phyloP scores from a whole-genome alignment of 2,797 vertebrate genomes.

The Allobates femoralis region DNA sequence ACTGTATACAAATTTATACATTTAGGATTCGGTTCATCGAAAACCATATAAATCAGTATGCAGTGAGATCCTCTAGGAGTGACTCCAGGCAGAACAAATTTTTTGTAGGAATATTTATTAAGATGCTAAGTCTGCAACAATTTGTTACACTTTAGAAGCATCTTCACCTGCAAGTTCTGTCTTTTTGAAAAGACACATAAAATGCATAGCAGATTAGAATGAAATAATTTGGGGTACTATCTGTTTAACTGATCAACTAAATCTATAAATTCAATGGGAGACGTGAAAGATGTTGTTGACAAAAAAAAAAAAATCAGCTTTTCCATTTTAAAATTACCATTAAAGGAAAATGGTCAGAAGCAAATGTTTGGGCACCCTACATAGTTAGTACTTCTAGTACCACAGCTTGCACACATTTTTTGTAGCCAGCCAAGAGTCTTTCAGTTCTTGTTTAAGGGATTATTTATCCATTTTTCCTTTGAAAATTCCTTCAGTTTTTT shows the following conservation, averaged over 20 bases:
- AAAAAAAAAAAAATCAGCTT: too few relatives aligned
- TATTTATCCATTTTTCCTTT: too few relatives aligned
- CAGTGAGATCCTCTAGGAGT: neutral
- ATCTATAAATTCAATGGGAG: neutral
- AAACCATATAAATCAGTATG: neutral
- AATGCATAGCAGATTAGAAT: neutral
- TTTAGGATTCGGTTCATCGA: neutral
- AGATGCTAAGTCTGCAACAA: neutral
- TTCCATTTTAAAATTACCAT: too few relatives aligned
- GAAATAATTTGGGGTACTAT: neutral
- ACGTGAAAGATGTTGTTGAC: too few relatives aligned
- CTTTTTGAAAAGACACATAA: neutral
- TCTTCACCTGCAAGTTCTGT: neutral
- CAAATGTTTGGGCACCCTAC: too few relatives aligned
- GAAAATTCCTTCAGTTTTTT: too few relatives aligned
- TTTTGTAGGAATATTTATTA: neutral
- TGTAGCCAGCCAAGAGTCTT: too few relatives aligned
- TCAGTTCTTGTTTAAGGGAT: too few relatives aligned
- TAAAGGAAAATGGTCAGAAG: too few relatives aligned
- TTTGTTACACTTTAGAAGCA: neutral
- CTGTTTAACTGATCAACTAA: neutral
- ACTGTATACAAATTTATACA: neutral
- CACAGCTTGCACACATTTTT: too few relatives aligned
- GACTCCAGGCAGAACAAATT: constrained; percentile 7
- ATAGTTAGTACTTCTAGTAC: too few relatives aligned